A percentile compares a stretch with the other conserved stretches of the same genome.
These are phyloP conservation scores for Paradoxurus hermaphroditus DNA, from an alignment of 2,113 vertebrate species.

Conservation along the genomic window DNA sequence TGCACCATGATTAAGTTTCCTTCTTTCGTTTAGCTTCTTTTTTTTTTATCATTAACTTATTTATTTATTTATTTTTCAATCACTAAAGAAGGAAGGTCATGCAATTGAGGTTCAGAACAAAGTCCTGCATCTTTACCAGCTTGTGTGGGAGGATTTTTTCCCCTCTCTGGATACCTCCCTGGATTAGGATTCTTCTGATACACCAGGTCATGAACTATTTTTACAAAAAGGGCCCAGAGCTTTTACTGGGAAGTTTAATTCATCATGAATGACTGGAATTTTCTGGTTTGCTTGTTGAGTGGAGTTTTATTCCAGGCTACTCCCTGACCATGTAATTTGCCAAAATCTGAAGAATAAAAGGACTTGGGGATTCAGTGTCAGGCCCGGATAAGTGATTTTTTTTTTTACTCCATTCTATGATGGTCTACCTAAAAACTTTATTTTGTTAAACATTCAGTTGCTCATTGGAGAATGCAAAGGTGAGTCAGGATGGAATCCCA, in stretches of 20 bases:
- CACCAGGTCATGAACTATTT: neutral
- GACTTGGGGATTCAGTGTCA: neutral
- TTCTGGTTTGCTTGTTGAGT: constrained; percentile 39
- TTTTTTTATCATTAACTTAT: constrained; percentile 28
- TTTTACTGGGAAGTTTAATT: constrained; percentile 53
- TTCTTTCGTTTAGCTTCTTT: constrained; percentile 44
- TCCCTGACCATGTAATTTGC: constrained; percentile 40
- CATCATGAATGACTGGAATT: constrained; percentile 55
- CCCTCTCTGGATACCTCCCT: neutral
- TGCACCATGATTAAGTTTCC: constrained; percentile 35
- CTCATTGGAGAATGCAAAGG: neutral
- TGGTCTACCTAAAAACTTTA: neutral
- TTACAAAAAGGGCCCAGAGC: constrained; percentile 15
- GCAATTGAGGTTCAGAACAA: constrained; percentile 26
- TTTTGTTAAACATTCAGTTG: constrained; percentile 41
- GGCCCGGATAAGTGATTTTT: neutral
- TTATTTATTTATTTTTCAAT: neutral
- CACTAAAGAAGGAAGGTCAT: neutral
- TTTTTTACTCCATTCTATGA: neutral
- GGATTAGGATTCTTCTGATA: constrained; percentile 35
- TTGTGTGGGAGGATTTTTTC: neutral
- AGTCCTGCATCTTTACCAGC: neutral
- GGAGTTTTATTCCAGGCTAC: constrained; percentile 25
- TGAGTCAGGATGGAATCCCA: neutral
- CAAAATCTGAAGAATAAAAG: constrained; percentile 14